Evolutionary conservation across 2,797 vertebrate species (phyloP).

Genomic region (Oreochromis mossambicus): DNA sequence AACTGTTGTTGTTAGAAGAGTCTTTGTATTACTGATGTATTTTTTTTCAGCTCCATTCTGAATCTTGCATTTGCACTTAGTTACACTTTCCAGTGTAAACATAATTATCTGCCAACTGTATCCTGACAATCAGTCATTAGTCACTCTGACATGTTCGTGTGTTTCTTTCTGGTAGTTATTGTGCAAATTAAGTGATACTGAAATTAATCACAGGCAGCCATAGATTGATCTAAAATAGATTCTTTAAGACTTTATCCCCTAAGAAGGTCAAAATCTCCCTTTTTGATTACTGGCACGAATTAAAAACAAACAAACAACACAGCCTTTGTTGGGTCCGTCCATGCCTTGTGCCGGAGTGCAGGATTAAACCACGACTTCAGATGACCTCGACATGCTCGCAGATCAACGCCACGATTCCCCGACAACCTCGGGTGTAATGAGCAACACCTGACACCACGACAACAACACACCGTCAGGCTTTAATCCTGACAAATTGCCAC

Average conservation of each 20-base stretch:
- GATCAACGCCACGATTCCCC: background rate
- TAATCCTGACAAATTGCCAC: constrained; percentile 53
- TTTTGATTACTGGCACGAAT: background rate
- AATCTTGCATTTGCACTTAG: background rate
- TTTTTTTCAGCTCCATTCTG: background rate
- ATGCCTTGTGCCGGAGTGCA: background rate
- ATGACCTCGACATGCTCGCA: background rate
- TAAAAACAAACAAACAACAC: fast-evolving
- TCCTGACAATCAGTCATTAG: background rate
- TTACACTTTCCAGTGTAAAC: too few relatives aligned
- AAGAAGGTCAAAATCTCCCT: background rate
- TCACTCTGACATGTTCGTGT: background rate
- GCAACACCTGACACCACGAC: constrained; percentile 11
- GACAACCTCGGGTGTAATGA: background rate
- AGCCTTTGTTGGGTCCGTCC: background rate
- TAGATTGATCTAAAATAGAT: background rate
- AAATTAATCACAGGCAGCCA: background rate
- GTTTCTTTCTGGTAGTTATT: background rate
- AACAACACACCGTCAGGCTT: constrained; percentile 5
- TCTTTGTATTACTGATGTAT: background rate
- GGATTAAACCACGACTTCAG: background rate
- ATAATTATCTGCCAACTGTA: background rate
- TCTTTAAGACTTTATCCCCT: fast-evolving
- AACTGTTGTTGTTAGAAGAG: background rate
- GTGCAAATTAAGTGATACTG: background rate